These are phyloP conservation scores for Drosophila villosipedis DNA, from an alignment of 2,888 invertebrate genomes.

Conservation along the genomic window DNA sequence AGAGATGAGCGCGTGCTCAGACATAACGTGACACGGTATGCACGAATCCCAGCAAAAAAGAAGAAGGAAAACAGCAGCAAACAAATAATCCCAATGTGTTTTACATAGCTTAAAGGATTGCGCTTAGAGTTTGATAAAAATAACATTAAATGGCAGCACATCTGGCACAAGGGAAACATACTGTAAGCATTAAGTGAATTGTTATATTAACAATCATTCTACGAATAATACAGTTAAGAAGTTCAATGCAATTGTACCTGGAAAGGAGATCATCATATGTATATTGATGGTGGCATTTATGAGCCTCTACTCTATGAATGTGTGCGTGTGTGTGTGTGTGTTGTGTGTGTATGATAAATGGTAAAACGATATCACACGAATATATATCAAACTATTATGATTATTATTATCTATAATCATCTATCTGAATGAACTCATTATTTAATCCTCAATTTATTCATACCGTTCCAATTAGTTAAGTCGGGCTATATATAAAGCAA, in stretches of 20 bases:
- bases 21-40: conserved; percentile 10
- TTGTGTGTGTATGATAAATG: not conserved
- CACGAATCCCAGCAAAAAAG: not conserved
- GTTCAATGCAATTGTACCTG: not conserved
- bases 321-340: not conserved
- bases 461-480: not conserved
- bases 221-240: not conserved
- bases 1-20: conserved; percentile 2
- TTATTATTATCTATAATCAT: not conserved
- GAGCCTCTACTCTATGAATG: not conserved
- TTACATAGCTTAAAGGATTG: not conserved
- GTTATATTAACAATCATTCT: not conserved
- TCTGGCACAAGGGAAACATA: not conserved
- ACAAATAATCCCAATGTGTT: conserved; percentile 1
- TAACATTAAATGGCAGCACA: not conserved
- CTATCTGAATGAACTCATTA: not conserved
- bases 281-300: not conserved
- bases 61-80: not conserved
- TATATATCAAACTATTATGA: not conserved
- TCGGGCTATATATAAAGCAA: not conserved
- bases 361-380: not conserved
- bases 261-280: not conserved
- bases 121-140: not conserved
- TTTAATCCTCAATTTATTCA: not conserved
- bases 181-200: conserved; percentile 5